These are phyloP conservation scores for Littorina saxatilis DNA, from an alignment of 1,140 invertebrate species.

Conservation along the genomic window DNA sequence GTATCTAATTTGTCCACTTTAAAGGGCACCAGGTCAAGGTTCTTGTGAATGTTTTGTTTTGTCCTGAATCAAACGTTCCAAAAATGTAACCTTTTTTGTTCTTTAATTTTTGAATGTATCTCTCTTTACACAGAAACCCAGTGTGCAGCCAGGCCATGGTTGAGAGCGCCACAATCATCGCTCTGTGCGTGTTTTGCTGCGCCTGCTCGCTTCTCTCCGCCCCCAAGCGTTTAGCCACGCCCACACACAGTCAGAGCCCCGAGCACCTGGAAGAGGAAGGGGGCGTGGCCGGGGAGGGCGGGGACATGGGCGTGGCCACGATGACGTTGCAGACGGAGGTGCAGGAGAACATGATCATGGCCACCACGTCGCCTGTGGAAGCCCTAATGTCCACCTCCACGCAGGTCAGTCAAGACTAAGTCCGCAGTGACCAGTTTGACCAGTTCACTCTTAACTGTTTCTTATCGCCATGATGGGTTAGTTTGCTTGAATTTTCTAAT, in stretches of 20 bases:
- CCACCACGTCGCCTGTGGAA: conserved; percentile 3
- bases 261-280: background rate
- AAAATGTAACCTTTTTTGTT: too few relatives aligned
- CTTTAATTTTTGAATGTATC: background rate
- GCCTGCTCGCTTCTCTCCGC: background rate
- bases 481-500: too few relatives aligned
- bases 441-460: too few relatives aligned
- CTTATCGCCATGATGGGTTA: too few relatives aligned
- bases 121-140: background rate
- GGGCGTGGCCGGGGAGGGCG: background rate
- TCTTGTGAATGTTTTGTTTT: too few relatives aligned
- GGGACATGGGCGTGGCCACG: background rate
- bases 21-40: too few relatives aligned
- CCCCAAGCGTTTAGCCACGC: background rate
- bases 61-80: too few relatives aligned
- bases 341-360: conserved; percentile 32
- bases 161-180: background rate
- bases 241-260: background rate
- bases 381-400: conserved; percentile 14
- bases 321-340: background rate
- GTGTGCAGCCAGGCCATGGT: conserved; percentile 8
- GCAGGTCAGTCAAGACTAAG: too few relatives aligned
- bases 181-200: conserved; percentile 3
- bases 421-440: too few relatives aligned
- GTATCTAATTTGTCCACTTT: too few relatives aligned